Conservation (phyloP, 92 coral and sea anemone species). For the Pocillopora grandis region DNA sequence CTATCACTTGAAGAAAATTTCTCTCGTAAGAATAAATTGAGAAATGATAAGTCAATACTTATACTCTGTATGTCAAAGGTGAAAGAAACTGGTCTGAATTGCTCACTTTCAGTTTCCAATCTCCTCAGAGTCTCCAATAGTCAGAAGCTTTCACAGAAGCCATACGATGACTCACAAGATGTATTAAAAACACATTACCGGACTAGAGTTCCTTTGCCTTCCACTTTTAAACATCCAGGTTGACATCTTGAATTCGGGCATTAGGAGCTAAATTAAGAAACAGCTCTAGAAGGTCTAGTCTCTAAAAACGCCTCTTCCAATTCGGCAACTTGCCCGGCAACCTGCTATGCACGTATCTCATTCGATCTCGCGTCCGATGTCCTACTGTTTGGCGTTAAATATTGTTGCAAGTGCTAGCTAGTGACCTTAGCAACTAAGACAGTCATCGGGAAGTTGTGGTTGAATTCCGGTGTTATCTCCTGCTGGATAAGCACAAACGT, state of each 20-base stretch:
- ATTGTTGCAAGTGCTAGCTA: background rate
- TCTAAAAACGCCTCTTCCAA: background rate
- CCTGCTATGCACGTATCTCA: slow-evolving; percentile 18
- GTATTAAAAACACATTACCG: slow-evolving; percentile 11
- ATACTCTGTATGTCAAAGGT: too few relatives aligned
- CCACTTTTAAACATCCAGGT: slow-evolving; percentile 23
- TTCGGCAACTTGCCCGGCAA: background rate
- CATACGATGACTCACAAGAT: too few relatives aligned
- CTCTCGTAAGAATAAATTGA: too few relatives aligned
- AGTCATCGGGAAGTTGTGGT: slow-evolving; percentile 25
- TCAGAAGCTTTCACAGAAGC: too few relatives aligned
- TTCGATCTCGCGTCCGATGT: background rate
- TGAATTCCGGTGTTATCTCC: slow-evolving; percentile 20
- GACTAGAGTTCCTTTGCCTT: background rate
- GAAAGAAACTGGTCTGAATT: too few relatives aligned
- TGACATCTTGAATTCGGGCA: slow-evolving; percentile 11
- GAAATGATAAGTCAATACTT: too few relatives aligned
- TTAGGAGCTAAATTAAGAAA: background rate
- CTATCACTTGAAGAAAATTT: too few relatives aligned
- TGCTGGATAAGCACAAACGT: slow-evolving; percentile 1
- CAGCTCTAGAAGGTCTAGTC: background rate
- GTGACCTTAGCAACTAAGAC: background rate
- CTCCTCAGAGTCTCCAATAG: too few relatives aligned
- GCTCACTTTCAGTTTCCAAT: too few relatives aligned
- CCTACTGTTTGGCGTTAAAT: slow-evolving; percentile 6